These are phyloP conservation scores for Miichthys miiuy DNA, from an alignment of 2,797 vertebrate genomes.

Conservation along the genomic window DNA sequence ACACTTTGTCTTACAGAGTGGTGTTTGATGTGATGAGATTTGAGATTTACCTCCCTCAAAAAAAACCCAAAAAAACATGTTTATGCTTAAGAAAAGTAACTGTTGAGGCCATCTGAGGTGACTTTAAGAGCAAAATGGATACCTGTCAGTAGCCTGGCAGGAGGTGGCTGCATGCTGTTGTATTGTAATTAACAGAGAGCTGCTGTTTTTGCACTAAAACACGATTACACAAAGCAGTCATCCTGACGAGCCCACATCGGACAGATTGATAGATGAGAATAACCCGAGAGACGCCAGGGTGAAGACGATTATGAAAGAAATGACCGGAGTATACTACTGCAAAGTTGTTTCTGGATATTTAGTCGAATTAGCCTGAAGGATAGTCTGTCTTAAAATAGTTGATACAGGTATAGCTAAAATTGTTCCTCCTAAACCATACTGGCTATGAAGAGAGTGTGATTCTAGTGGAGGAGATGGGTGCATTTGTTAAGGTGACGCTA, in stretches of 20 bases:
- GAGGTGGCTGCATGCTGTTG: constrained; percentile 47
- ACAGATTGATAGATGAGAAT: constrained; percentile 58
- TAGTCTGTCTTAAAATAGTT: neutral
- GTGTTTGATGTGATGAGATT: neutral
- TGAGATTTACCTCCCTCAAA: neutral
- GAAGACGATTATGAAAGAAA: constrained; percentile 18
- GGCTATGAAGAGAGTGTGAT: neutral
- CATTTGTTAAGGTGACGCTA: neutral
- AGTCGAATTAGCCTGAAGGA: neutral
- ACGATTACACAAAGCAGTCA: constrained; percentile 55
- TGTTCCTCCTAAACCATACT: neutral
- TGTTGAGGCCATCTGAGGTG: constrained; percentile 12
- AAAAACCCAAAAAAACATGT: too few species aligned
- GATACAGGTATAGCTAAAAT: too few species aligned
- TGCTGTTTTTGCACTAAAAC: constrained; percentile 63
- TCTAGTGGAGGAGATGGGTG: neutral
- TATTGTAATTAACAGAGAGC: constrained; percentile 63
- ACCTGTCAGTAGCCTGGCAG: constrained; percentile 38
- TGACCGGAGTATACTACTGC: neutral
- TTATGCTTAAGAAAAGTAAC: neutral
- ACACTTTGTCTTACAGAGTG: constrained; percentile 39
- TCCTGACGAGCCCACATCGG: constrained; percentile 26
- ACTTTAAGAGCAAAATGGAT: constrained; percentile 50
- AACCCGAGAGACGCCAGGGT: constrained; percentile 27
- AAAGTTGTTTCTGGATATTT: neutral